Evolutionary conservation across 2,888 invertebrate genomes (phyloP), one percentile per base, ranked within the genome.

Genomic region (Lasius fuliginosus): DNA sequence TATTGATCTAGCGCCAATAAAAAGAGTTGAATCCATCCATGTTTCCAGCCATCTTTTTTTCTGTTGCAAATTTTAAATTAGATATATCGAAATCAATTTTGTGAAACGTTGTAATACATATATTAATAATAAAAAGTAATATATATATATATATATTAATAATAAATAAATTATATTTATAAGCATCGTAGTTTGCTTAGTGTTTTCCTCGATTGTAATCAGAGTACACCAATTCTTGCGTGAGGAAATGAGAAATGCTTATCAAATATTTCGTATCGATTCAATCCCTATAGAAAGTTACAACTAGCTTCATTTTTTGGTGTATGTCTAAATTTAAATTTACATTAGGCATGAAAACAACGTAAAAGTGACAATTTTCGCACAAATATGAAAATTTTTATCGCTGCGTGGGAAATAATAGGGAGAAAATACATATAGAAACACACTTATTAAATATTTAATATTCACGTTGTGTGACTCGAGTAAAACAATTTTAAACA

Each of bases 1-100:
- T 79, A 79, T 79, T 58, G 79, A 33, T 79, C 71, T 58, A 77
- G 42, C 42, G 18, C 33, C 71, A 79, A 79, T 79, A 79, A 79
- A 79, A 58, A 79, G 27, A 77, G 40, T 56, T n/a, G 15, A 58
- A 58, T 30, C 11, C 23, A 68, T 56, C 56, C 33, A n/a, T 6
- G 11, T 42, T 60, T 42, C 42, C 18, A 58, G 6, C 6, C n/a
- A 49, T 49, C 49, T 15, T 4, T 58, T 60, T 62, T 46, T 46
- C 42, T 69, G 11, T 33, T 60, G 23, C 46, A 46, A 71, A 71
- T 79, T 71, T 79, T 60, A 71, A 71, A 23, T 71, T 30, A 77
- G 15, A 56, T 77, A n/a, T 77, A 58, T 33, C 42, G 18, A 60
- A 60, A 71, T 56, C 46, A 40, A 23, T 60, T 71, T 79, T 69